A percentile compares a stretch with the other conserved stretches of the same genome.
Conservation (phyloP, 2,888 invertebrate species). For the Dryococelus australis region DNA sequence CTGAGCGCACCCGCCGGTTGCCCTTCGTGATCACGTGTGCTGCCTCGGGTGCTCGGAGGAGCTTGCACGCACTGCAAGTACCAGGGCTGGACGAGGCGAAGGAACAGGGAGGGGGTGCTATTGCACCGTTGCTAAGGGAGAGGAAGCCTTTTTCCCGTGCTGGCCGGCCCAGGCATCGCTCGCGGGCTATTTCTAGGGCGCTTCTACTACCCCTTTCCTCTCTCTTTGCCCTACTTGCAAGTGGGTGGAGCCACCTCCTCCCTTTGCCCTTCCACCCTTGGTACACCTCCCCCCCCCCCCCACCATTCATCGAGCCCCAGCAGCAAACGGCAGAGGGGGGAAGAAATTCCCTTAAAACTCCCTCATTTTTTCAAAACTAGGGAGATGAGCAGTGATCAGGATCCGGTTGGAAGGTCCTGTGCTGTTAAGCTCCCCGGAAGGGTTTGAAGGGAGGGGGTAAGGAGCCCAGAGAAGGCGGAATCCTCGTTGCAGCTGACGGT, state of each 20-base stretch:
- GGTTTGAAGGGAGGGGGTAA: too few relatives aligned
- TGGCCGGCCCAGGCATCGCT: not conserved
- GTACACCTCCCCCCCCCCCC: not conserved
- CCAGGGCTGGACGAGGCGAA: not conserved
- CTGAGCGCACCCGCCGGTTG: too few relatives aligned
- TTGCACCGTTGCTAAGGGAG: not conserved
- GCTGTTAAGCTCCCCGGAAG: too few relatives aligned
- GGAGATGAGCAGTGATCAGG: too few relatives aligned
- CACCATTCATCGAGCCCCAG: not conserved
- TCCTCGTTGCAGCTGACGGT: too few relatives aligned
- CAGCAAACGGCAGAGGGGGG: not conserved
- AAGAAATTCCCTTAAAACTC: not conserved
- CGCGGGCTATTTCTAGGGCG: not conserved
- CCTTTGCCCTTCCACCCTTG: not conserved
- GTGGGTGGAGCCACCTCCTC: slow-evolving; percentile 9
- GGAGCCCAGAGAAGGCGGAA: too few relatives aligned
- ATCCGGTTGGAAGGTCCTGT: too few relatives aligned
- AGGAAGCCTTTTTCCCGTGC: too few relatives aligned
- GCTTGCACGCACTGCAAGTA: not conserved
- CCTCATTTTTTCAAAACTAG: not conserved
- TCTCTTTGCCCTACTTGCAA: not conserved
- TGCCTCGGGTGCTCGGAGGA: not conserved
- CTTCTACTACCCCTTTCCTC: not conserved
- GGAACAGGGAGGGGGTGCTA: not conserved
- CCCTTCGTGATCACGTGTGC: not conserved